Conservation (phyloP, 2,113 vertebrate genomes). For the Lamprologus speciosus region DNA sequence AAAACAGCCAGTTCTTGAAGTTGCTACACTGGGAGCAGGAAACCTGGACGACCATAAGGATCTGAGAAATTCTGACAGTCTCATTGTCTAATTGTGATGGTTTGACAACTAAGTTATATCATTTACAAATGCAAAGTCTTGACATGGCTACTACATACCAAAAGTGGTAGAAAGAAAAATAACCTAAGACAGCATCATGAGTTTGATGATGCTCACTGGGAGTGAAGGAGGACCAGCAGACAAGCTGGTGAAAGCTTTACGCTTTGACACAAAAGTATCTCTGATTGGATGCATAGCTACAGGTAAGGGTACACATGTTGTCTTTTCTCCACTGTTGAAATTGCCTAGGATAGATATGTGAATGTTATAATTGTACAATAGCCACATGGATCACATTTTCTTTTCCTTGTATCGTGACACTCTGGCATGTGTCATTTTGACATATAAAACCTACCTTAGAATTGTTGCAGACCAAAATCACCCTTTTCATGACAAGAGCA, state of each 20-base stretch:
- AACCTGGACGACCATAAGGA: neutral
- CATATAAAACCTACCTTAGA: neutral
- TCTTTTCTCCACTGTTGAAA: neutral
- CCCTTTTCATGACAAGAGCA: neutral
- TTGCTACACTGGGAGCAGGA: neutral
- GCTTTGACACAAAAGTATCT: neutral
- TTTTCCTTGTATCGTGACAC: neutral
- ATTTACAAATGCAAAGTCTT: neutral
- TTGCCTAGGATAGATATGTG: neutral
- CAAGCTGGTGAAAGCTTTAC: neutral
- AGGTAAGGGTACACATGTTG: neutral
- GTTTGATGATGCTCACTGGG: neutral
- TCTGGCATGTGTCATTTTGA: neutral
- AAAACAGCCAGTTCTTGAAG: neutral
- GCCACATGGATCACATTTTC: neutral
- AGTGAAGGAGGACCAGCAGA: neutral
- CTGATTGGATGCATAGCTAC: neutral
- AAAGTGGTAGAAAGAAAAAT: neutral
- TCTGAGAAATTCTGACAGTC: neutral
- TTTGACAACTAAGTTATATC: neutral
- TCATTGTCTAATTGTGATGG: neutral
- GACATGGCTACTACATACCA: neutral
- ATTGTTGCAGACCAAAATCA: neutral
- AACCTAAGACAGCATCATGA: neutral
- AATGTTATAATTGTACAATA: neutral